A percentile compares a stretch with the other conserved stretches of the same genome.
These are phyloP conservation scores for Masticophis lateralis DNA, from an alignment of 2,797 vertebrate species.

Conservation along the genomic window DNA sequence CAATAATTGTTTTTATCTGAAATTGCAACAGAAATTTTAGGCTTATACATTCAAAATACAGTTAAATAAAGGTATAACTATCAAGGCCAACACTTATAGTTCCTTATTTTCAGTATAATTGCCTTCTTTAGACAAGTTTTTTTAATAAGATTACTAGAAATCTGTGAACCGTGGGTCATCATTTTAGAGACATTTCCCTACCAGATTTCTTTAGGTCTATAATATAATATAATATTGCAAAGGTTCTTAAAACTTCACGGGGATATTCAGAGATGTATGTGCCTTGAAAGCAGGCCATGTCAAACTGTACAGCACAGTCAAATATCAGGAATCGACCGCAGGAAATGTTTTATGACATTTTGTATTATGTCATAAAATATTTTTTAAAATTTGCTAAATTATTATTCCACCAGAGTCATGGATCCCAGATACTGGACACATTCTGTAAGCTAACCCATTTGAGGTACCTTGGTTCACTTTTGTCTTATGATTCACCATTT, in stretches of 20 bases:
- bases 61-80: not conserved
- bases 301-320: no score
- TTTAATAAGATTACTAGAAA: conserved; percentile 14
- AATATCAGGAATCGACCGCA: no score
- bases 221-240: not conserved
- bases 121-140: conserved; percentile 33
- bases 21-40: not conserved
- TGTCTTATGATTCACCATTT: not conserved
- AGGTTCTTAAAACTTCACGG: not conserved
- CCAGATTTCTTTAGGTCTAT: not conserved
- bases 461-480: not conserved
- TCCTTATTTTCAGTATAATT: not conserved
- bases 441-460: not conserved
- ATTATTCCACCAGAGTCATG: not conserved
- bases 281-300: no score
- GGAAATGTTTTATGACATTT: not conserved
- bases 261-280: not conserved
- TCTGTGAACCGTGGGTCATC: not conserved
- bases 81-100: not conserved
- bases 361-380: not conserved
- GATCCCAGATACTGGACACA: not conserved
- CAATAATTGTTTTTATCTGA: not conserved
- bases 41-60: not conserved
- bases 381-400: not conserved
- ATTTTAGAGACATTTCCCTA: not conserved